Evolutionary conservation across 2,888 invertebrate species (phyloP), one percentile per base, ranked within the genome.

Genomic region (Hedya salicella): DNA sequence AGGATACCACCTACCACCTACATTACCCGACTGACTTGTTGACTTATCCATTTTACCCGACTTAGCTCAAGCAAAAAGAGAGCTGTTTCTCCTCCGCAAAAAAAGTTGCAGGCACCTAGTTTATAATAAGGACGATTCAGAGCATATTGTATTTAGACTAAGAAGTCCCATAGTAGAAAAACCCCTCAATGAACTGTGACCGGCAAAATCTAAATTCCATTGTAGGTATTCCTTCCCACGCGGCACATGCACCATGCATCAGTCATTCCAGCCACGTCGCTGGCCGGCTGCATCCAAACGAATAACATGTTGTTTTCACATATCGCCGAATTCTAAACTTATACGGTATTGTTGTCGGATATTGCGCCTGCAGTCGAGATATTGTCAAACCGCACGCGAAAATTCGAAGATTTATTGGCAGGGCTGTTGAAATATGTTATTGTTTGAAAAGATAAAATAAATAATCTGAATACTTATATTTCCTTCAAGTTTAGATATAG

Each of bases 191-290:
- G 9, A 1, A 36, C 11, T 36, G 30, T 14, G 16, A 36, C 30
- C 11, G 16, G 25, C 17, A 1, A 56, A 57, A 17, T 46, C 46
- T 30, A 39, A 48, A 40, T 46, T 48, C 40, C 39, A 44, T 40
- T 59, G 21, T 39, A 46, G 39, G n/a, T n/a, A n/a, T n/a, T n/a
- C 36, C 11, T 44, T 32, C 17, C 25, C 30, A 46, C 14, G 53
- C 39, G 16, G 39, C 59, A 60, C 39, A 16, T 60, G 70, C 83
- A 82, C 83, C 71, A 42, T 48, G 71, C 75, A 69, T 85, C 80
- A 76, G 82, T 83, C 83, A 83, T 81, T 77, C 81, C 68, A 69
- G 72, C 75, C 76, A 78, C 46, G 59, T 32, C 30, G 42, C 30
- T 16, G 56, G 54, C 19, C 48, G 60, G 42, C 68, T 70, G 73